Base-by-base conservation (phyloP, 1,140 invertebrate genomes). In the Solenopsis fugax region DNA sequence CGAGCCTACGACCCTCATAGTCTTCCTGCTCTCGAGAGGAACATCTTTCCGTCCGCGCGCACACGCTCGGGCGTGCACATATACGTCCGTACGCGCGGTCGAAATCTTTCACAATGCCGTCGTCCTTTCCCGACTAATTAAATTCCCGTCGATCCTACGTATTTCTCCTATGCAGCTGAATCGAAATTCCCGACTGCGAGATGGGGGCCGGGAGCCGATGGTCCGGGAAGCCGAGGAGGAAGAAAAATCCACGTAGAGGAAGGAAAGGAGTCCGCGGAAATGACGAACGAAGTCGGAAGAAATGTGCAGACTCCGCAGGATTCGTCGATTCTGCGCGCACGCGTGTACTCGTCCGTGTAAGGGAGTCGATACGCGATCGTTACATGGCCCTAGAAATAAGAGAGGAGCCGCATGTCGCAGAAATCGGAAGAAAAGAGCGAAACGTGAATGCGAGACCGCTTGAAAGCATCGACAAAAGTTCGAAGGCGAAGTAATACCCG, bases 401-500 rank as follows among this genome's bases (percentile, higher is more conserved):
- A 37, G n/a, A n/a, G 48, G 5, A 62, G 34, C 37, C 12, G 54
- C 41, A n/a, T 71, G 45, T 78, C 62, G 62, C 60, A 21, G 16
- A 54, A 69, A 54, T 69, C 48, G 62, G 24, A 12, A 60, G 24
- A 48, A 50, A 84, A 24, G 54, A 41, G 24, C 54, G 41, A 73
- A 73, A 73, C 10, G 69, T 21, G 80, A 73, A 84, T 41, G 41
- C 52, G 24, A 73, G 37, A 62, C 41, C 34, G 41, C 67, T 85
- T 34, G 54, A 73, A 62, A 84, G 41, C 69, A 84, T 62, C 52
- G 80, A 62, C 24, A 24, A 50, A 84, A 75, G 54, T 82, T 82
- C 52, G 41, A 60, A 87, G 88, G 89, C 88, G 86, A 88, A 88
- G 90, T 85, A 91, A 93, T 92, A 92, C 89, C 89, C 86, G 90